Base-by-base conservation (phyloP, 2,797 vertebrate species). In the Chromobotia macracanthus region DNA sequence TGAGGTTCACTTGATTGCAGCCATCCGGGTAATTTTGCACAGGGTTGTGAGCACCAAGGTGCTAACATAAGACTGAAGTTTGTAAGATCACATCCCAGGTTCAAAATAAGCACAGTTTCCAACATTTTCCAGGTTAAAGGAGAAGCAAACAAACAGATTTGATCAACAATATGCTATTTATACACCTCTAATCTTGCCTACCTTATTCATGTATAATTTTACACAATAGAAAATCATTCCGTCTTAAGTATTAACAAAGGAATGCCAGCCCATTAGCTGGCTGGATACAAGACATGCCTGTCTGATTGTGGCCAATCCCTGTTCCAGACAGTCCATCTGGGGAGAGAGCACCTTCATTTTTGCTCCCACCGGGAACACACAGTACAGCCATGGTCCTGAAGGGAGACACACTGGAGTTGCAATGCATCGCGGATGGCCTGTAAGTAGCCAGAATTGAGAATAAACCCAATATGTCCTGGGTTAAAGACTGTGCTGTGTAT, bases 361-460 rank as follows among this genome's bases (percentile, higher is more conserved):
- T 98, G 89, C 88, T 90, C 72, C 97, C 97, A 71, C 78, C 88
- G 31, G 96, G 95, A 23, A 64, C 86, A 55, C 89, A 89, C 84
- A 99, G 97, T 91, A 94, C 89, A 87, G 92, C 95, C 85, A 95
- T 94, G 86, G 97, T 96, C 69, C 90, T 99, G 82, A 94, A 92
- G 90, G 97, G 96, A 87, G 94, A 96, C 72, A 92, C 93, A 50
- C 94, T 99, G 81, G 91, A 95, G 56, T 89, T 99, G 82, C 96
- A 99, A 77, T 99, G 97, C 91, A 95, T 99, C 0, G 96, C 97
- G 19, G 96, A 97, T 82, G 97, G 97, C 89, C 87, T 99, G 97
- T 99, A 90, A 96, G 96, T 95, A 44, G 1, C 35, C 31, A 56
- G 64, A 69, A 78, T 31, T 25, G 21, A n/a, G 38, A 65, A 35